Evolutionary conservation across 2,797 vertebrate genomes (phyloP).

Genomic region (Hoplostethus mediterraneus): DNA sequence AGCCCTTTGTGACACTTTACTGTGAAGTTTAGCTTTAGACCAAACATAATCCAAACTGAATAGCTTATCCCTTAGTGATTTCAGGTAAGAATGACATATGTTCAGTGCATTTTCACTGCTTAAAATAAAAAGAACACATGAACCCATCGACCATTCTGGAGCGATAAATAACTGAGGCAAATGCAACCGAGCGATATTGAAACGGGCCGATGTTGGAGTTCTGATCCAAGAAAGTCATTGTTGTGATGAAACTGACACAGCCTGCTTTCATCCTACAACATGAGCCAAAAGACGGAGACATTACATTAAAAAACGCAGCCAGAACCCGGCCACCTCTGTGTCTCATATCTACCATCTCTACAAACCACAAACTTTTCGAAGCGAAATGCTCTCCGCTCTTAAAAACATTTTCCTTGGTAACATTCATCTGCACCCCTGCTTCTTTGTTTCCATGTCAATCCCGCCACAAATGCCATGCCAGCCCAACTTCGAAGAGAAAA

Average conservation of each 20-base stretch:
- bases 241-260: background rate
- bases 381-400: background rate
- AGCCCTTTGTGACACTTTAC: background rate
- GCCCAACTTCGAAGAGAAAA: conserved; percentile 5
- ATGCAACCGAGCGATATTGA: too few species aligned
- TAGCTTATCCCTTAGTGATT: background rate
- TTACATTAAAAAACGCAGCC: conserved; percentile 50
- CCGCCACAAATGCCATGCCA: conserved; percentile 10
- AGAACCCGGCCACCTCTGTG: background rate
- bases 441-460: conserved; percentile 25
- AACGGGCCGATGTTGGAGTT: background rate
- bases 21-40: background rate
- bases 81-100: background rate
- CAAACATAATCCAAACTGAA: background rate
- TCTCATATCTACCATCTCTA: conserved; percentile 6
- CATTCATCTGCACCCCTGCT: too few species aligned
- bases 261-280: background rate
- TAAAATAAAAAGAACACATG: background rate
- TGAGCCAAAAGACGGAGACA: conserved; percentile 79
- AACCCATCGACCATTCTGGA: background rate
- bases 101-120: background rate
- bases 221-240: background rate
- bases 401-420: too few species aligned
- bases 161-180: background rate
- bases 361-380: background rate